A percentile compares a stretch with the other conserved stretches of the same genome.
phyloP scores from a whole-genome alignment of 2,888 invertebrate species.

The Ochlodes sylvanus region DNA sequence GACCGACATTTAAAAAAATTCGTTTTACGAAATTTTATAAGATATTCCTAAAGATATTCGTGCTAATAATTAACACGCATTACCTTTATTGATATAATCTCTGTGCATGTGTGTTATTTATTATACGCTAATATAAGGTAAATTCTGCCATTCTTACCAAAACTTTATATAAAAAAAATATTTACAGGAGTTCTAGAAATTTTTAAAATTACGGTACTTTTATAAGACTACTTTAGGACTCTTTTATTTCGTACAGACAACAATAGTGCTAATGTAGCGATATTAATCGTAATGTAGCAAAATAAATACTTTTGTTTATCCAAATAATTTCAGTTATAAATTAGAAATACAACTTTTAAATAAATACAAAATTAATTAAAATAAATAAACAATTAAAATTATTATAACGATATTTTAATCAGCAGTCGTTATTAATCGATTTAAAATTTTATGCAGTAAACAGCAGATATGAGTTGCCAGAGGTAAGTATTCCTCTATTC shows the following conservation, averaged over 20 bases:
- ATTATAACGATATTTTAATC: no score
- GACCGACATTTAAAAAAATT: slow-evolving; percentile 24
- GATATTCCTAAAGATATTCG: slow-evolving; percentile 7
- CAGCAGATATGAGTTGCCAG: no score
- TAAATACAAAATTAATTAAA: no score
- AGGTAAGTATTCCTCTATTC: no score
- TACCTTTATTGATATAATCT: neutral
- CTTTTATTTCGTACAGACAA: no score
- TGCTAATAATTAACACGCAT: neutral
- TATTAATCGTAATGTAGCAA: neutral
- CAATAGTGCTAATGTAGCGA: neutral
- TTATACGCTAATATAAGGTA: neutral
- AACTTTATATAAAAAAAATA: neutral
- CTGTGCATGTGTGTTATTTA: neutral
- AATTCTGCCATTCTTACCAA: neutral
- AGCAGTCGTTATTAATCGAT: no score
- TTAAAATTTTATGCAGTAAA: no score
- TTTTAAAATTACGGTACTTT: no score
- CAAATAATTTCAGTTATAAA: neutral
- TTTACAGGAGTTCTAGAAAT: neutral
- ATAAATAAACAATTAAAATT: no score
- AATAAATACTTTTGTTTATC: neutral
- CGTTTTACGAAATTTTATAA: slow-evolving; percentile 28
- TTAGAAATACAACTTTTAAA: neutral
- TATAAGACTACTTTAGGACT: no score